A percentile compares a stretch with the other conserved stretches of the same genome.
Evolutionary conservation across 2,888 invertebrate species (phyloP).

Genomic region (Cyclophora albipunctata): DNA sequence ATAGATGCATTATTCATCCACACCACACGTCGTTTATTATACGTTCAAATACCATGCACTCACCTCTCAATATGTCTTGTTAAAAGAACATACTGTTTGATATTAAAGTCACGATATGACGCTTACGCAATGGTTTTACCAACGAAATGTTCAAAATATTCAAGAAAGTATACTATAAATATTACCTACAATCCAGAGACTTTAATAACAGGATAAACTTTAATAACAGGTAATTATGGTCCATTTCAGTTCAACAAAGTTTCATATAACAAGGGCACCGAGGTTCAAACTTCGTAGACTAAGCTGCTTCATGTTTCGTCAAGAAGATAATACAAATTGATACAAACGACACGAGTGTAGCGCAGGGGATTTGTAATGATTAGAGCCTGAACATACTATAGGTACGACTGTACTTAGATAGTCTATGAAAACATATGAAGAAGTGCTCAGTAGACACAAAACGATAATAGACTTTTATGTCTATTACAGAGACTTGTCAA

Average conservation of each 20-base stretch:
- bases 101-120: no score
- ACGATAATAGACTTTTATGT: no score
- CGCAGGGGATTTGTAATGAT: not conserved
- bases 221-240: constrained; percentile 9
- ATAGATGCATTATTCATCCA: constrained; percentile 10
- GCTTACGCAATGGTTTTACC: no score
- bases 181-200: not conserved
- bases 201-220: constrained; percentile 7
- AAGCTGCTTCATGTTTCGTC: not conserved
- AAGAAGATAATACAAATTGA: constrained; percentile 1
- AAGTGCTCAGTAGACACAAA: no score
- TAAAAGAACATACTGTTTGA: no score
- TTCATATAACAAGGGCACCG: not conserved
- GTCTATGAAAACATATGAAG: no score
- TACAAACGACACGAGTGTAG: not conserved
- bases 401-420: not conserved
- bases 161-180: not conserved
- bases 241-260: constrained; percentile 9
- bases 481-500: no score
- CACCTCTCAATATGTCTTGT: not conserved
- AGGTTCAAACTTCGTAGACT: constrained; percentile 4
- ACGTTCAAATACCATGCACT: constrained; percentile 8
- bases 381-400: not conserved
- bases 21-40: constrained; percentile 6
- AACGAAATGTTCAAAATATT: no score